Evolutionary conservation across 2,113 vertebrate species (phyloP).

Genomic region (Nothobranchius kuhntae): DNA sequence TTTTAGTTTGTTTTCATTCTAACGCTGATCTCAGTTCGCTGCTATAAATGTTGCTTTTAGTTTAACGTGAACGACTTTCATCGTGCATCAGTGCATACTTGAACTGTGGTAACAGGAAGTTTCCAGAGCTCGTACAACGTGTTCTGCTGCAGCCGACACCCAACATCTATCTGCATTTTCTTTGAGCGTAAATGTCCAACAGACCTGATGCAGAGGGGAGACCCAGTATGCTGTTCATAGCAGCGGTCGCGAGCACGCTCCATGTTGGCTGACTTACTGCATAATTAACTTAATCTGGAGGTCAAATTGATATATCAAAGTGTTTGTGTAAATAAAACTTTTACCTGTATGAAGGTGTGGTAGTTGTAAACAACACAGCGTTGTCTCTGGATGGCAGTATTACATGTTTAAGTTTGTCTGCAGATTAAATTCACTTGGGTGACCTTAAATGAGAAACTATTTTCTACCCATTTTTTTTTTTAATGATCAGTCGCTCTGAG

Average conservation of each 20-base stretch:
- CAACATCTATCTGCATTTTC: conserved; percentile 9
- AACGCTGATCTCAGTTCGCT: conserved; percentile 68
- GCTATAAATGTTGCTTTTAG: conserved; percentile 73
- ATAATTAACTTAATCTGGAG: conserved; percentile 41
- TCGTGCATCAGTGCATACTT: conserved; percentile 57
- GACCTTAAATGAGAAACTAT: too few relatives aligned
- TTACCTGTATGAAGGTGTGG: conserved; percentile 18
- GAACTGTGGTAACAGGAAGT: conserved; percentile 48
- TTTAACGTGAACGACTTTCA: conserved; percentile 55
- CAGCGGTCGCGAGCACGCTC: conserved; percentile 21
- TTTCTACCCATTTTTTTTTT: too few relatives aligned
- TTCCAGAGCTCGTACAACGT: conserved; percentile 20
- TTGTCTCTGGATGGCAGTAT: too few relatives aligned
- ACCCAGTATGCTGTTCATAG: conserved; percentile 23
- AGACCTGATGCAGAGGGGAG: conserved; percentile 31
- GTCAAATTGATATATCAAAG: conserved; percentile 49
- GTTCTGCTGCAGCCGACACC: conserved; percentile 29
- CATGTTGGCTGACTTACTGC: conserved; percentile 30
- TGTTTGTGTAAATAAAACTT: conserved; percentile 68
- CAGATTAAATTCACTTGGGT: too few relatives aligned
- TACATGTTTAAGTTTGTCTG: too few relatives aligned
- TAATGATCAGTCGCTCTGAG: too few relatives aligned
- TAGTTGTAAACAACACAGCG: too few relatives aligned
- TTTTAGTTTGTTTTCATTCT: conserved; percentile 36
- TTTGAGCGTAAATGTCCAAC: conserved; percentile 33